Conservation (phyloP, 2,888 invertebrate genomes). For the Phortica magna region DNA sequence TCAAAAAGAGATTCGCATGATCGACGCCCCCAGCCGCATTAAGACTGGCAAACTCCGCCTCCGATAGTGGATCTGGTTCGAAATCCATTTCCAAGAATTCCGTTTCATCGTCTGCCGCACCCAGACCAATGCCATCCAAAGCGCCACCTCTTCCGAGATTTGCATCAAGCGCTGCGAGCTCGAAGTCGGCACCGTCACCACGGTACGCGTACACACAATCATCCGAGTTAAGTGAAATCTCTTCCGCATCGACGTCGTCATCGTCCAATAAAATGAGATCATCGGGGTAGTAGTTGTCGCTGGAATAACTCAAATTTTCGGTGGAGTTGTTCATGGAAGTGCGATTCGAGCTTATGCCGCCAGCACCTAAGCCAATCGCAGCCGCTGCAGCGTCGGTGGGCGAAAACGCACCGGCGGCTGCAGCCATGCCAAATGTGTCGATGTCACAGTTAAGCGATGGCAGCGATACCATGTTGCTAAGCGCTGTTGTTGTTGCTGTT, state of each 20-base stretch:
- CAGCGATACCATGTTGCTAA: conserved; percentile 32
- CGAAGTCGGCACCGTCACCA: conserved; percentile 74
- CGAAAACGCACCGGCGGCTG: conserved; percentile 55
- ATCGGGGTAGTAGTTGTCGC: conserved; percentile 75
- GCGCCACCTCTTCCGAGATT: conserved; percentile 50
- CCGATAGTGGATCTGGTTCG: conserved; percentile 77
- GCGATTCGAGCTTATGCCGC: conserved; percentile 67
- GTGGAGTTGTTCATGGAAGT: conserved; percentile 77
- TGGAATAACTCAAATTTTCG: conserved; percentile 76
- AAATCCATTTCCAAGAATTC: conserved; percentile 78
- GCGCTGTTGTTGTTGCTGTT: conserved; percentile 30
- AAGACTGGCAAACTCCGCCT: conserved; percentile 70
- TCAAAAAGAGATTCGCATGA: conserved; percentile 60
- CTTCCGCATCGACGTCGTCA: conserved; percentile 69
- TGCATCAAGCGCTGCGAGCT: conserved; percentile 62
- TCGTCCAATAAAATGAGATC: conserved; percentile 74
- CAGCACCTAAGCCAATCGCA: conserved; percentile 43
- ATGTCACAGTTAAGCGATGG: conserved; percentile 54
- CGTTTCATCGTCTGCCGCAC: conserved; percentile 75
- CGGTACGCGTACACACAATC: conserved; percentile 78
- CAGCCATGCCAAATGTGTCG: conserved; percentile 43
- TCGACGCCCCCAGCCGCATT: conserved; percentile 42
- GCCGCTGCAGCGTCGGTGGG: conserved; percentile 53
- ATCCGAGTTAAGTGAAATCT: conserved; percentile 76
- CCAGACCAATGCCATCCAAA: conserved; percentile 46